Percentiles rank a stretch among this genome's conserved stretches.
Conservation (phyloP, 2,888 invertebrate species). For the Harpagoxenus sublaevis region DNA sequence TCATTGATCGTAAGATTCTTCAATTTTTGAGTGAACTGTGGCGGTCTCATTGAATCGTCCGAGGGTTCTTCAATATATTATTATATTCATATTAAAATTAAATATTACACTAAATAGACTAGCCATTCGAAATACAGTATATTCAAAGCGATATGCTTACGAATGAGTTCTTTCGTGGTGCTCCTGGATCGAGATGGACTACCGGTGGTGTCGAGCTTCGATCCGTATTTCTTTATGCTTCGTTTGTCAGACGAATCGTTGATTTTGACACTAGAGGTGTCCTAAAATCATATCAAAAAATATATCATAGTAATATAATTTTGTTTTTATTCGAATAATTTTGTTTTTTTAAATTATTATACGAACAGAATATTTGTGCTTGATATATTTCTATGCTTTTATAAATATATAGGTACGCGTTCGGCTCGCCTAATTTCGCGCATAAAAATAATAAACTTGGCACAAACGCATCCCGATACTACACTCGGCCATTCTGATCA, state of each 20-base stretch:
- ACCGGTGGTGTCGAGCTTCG: constrained; percentile 91
- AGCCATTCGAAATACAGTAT: background rate
- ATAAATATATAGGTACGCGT: too few relatives aligned
- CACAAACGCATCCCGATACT: too few relatives aligned
- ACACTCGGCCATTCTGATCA: too few relatives aligned
- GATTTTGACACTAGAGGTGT: constrained; percentile 54
- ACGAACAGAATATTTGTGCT: background rate
- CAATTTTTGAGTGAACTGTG: constrained; percentile 93
- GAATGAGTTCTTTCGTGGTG: constrained; percentile 95
- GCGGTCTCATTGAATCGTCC: constrained; percentile 95
- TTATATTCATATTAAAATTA: constrained; percentile 26
- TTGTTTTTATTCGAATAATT: background rate
- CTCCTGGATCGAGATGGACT: constrained; percentile 95
- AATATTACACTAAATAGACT: background rate
- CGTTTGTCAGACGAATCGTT: constrained; percentile 83
- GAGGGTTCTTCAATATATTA: constrained; percentile 90
- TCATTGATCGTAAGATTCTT: constrained; percentile 93
- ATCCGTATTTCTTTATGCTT: constrained; percentile 90
- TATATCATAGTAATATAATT: background rate
- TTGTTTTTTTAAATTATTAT: background rate
- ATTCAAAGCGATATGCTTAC: constrained; percentile 87
- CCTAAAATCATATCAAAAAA: constrained; percentile 59
- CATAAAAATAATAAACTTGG: too few relatives aligned
- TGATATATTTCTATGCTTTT: background rate
- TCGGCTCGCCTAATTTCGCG: too few relatives aligned